These are phyloP conservation scores for Tyrophagus putrescentiae DNA, from an alignment of 1,140 invertebrate genomes.

Conservation along the genomic window DNA sequence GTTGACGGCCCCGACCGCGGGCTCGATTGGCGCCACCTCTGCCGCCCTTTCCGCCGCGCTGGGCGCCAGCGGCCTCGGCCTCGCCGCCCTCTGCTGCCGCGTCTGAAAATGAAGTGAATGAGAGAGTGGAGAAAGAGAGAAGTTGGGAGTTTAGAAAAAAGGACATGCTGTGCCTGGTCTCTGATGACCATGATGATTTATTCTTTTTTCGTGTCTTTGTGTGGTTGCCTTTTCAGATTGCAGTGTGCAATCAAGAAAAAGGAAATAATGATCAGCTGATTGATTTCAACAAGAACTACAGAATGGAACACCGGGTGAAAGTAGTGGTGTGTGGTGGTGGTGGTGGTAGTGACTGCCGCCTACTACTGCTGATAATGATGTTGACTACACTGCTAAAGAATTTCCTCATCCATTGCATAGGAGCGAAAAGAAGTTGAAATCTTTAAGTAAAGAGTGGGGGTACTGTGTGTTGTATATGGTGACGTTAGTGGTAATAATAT, in stretches of 20 bases:
- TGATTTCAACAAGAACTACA: too few species aligned
- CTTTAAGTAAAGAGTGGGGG: too few species aligned
- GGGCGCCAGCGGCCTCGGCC: neutral
- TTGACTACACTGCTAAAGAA: too few species aligned
- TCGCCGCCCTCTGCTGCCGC: too few species aligned
- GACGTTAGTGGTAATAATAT: too few species aligned
- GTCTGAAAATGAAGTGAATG: neutral
- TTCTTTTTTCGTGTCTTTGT: neutral
- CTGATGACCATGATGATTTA: too few species aligned
- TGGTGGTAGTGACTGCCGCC: too few species aligned
- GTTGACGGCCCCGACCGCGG: conserved; percentile 9
- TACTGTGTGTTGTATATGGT: neutral
- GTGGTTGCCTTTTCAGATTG: neutral
- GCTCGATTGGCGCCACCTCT: neutral
- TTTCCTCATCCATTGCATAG: too few species aligned
- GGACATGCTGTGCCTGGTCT: neutral
- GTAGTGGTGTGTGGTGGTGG: too few species aligned
- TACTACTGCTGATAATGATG: too few species aligned
- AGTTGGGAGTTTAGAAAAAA: neutral
- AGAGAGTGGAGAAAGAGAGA: neutral
- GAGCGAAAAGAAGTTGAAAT: too few species aligned
- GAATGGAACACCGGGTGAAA: too few species aligned
- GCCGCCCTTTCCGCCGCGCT: neutral
- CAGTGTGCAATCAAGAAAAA: neutral
- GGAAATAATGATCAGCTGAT: neutral